Evolutionary conservation across 2,113 vertebrate genomes (phyloP).

Genomic region (Chloropsis cyanopogon): DNA sequence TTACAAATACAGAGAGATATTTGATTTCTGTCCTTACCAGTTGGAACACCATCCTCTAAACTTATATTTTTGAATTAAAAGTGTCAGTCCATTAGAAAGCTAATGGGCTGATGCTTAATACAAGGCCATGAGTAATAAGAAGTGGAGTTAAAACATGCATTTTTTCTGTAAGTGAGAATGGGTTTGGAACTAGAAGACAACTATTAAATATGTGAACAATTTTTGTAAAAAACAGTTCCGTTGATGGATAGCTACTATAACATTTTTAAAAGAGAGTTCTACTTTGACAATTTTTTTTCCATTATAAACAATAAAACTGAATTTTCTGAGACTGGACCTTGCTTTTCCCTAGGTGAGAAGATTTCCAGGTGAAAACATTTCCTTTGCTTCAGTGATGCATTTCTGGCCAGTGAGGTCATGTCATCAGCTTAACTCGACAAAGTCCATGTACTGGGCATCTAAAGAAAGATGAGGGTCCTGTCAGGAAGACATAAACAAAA

Average conservation of each 20-base stretch:
- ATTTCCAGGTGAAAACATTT: slow-evolving; percentile 33
- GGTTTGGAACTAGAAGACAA: background rate
- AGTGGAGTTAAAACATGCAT: background rate
- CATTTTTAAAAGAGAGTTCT: background rate
- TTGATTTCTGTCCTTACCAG: background rate
- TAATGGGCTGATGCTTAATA: background rate
- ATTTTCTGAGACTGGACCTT: background rate
- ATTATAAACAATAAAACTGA: background rate
- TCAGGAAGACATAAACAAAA: slow-evolving; percentile 67
- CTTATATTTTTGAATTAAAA: background rate
- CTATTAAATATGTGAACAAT: background rate
- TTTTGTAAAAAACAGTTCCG: background rate
- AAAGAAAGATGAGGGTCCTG: slow-evolving; percentile 59
- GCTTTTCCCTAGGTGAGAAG: background rate
- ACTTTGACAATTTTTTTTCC: background rate
- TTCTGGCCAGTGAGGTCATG: slow-evolving; percentile 47
- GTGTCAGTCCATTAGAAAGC: background rate
- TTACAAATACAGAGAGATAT: background rate
- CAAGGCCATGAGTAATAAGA: background rate
- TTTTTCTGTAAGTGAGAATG: background rate
- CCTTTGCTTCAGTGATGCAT: slow-evolving; percentile 38
- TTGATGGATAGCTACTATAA: background rate
- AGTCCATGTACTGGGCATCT: slow-evolving; percentile 52
- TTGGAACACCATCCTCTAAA: background rate
- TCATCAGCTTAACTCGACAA: slow-evolving; percentile 63